Percentiles rank a stretch among this genome's conserved stretches.
Conservation (phyloP, 2,113 vertebrate genomes). For the Cardinalis cardinalis region DNA sequence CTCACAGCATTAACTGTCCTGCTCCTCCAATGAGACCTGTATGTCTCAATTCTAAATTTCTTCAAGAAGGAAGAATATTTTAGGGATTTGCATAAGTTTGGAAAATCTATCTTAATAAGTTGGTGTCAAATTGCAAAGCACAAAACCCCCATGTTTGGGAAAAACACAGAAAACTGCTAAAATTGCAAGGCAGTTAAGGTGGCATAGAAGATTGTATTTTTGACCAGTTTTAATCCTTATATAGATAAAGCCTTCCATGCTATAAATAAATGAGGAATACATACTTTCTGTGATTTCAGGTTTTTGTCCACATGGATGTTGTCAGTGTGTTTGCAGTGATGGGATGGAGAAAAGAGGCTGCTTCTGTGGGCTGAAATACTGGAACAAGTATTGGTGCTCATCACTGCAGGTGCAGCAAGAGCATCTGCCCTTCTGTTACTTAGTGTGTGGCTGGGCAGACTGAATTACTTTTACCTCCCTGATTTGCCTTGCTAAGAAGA, state of each 20-base stretch:
- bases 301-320: not conserved
- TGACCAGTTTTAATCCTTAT: not conserved
- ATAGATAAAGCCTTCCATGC: not conserved
- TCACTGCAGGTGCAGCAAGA: too few relatives aligned
- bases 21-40: not conserved
- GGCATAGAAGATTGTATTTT: not conserved
- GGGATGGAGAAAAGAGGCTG: not conserved
- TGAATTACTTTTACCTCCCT: not conserved
- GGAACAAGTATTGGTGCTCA: not conserved
- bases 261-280: not conserved
- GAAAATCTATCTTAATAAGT: not conserved
- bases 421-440: too few relatives aligned
- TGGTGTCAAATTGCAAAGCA: not conserved
- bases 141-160: accelerated
- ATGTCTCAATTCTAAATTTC: not conserved
- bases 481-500: not conserved
- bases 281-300: not conserved
- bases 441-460: not conserved
- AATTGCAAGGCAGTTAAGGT: not conserved
- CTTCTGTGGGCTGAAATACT: not conserved
- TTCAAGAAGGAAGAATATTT: not conserved
- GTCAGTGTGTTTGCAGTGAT: not conserved
- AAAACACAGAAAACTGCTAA: not conserved
- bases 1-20: not conserved
- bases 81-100: not conserved